Conservation (phyloP, 2,797 vertebrate genomes). For the Columba guinea region DNA sequence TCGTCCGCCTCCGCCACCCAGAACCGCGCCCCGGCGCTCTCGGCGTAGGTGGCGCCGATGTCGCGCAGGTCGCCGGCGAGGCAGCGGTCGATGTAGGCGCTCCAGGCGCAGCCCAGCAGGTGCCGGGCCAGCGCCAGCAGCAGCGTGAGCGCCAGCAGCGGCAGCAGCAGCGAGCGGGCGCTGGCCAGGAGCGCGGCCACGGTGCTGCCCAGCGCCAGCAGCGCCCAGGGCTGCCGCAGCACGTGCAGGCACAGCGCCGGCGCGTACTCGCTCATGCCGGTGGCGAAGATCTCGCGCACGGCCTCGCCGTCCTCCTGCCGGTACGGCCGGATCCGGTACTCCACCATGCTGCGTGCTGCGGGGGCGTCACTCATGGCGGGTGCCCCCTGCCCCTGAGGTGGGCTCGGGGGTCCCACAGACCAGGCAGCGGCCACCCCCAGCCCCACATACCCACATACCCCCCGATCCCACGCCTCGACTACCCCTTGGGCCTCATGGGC, state of each 20-base stretch:
- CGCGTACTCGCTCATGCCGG: slow-evolving; percentile 37
- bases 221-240: slow-evolving; percentile 57
- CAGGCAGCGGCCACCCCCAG: too few relatives aligned
- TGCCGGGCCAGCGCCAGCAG: slow-evolving; percentile 77
- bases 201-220: slow-evolving; percentile 76
- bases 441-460: neutral
- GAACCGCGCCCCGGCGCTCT: slow-evolving; percentile 70
- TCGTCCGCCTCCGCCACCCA: slow-evolving; percentile 83
- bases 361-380: neutral
- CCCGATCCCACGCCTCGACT: too few relatives aligned
- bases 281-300: slow-evolving; percentile 15
- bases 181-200: slow-evolving; percentile 78
- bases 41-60: neutral
- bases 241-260: slow-evolving; percentile 32
- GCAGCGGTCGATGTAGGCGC: slow-evolving; percentile 72
- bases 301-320: neutral
- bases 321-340: neutral
- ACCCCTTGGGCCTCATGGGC: too few relatives aligned
- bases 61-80: slow-evolving; percentile 72
- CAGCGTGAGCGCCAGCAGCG: slow-evolving; percentile 76
- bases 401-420: neutral
- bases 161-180: slow-evolving; percentile 80
- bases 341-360: neutral
- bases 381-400: accelerated
- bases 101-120: slow-evolving; percentile 66